phyloP scores from a whole-genome alignment of 2,888 invertebrate genomes.

The Ptychoptera contaminata region DNA sequence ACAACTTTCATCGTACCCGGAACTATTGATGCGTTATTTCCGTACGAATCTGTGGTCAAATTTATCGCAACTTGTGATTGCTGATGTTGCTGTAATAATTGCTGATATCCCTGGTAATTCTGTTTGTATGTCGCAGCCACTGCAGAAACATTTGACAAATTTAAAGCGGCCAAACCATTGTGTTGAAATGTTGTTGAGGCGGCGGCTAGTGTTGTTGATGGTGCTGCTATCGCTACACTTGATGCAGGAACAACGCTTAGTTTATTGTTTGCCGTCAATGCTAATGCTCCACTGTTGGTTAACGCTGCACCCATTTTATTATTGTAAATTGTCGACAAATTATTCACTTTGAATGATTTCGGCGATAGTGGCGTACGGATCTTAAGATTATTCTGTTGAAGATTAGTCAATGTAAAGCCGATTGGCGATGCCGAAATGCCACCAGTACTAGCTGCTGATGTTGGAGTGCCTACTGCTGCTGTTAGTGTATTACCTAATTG shows the following conservation, averaged over 20 bases:
- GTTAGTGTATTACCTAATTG: conserved; percentile 7
- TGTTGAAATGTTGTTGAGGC: not conserved
- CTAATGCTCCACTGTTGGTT: not conserved
- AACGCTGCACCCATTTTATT: not conserved
- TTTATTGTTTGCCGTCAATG: not conserved
- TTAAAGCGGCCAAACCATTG: not conserved
- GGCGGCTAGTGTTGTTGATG: not conserved
- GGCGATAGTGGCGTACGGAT: conserved; percentile 4
- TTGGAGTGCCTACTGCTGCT: conserved; percentile 4
- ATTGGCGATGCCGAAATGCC: conserved; percentile 5
- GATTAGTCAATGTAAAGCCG: conserved; percentile 5
- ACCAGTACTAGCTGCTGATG: conserved; percentile 5
- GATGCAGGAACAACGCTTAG: not conserved
- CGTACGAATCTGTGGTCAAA: conserved; percentile 2
- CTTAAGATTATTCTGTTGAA: conserved; percentile 8
- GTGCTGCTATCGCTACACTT: too few relatives aligned
- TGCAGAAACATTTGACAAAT: conserved; percentile 5
- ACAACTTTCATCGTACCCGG: not conserved
- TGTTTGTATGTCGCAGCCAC: conserved; percentile 4
- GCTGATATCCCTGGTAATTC: conserved; percentile 3
- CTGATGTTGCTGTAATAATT: conserved; percentile 4
- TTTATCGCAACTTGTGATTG: conserved; percentile 7
- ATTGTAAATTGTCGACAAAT: too few relatives aligned
- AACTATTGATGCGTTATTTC: not conserved
- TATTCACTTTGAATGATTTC: conserved; percentile 3